These are phyloP conservation scores for Leucania comma DNA, from an alignment of 2,888 invertebrate species.

Conservation along the genomic window DNA sequence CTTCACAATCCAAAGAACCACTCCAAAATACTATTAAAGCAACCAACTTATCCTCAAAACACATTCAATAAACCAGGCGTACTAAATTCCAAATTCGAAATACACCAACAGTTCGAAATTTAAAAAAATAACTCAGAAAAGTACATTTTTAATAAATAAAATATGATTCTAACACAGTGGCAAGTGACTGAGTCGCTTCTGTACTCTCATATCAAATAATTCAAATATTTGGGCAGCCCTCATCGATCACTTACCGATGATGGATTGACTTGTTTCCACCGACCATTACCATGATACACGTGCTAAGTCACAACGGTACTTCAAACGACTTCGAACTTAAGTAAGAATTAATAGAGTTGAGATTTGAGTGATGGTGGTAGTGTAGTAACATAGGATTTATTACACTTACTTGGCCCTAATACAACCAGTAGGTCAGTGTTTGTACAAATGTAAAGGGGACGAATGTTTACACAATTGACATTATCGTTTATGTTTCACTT, in stretches of 20 bases:
- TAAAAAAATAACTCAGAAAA: slow-evolving; percentile 41
- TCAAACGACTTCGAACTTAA: slow-evolving; percentile 48
- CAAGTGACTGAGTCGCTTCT: slow-evolving; percentile 72
- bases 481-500: slow-evolving; percentile 88
- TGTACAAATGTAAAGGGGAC: slow-evolving; percentile 83
- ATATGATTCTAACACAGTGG: slow-evolving; percentile 68
- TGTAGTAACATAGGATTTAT: slow-evolving; percentile 65
- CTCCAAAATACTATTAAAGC: background rate
- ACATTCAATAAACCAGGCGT: slow-evolving; percentile 9
- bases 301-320: slow-evolving; percentile 41
- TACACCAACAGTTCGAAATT: slow-evolving; percentile 2
- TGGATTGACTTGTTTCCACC: slow-evolving; percentile 82
- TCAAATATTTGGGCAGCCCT: slow-evolving; percentile 88
- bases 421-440: slow-evolving; percentile 82
- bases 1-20: background rate
- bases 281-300: slow-evolving; percentile 52
- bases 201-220: slow-evolving; percentile 83
- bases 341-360: background rate
- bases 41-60: slow-evolving; percentile 3
- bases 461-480: slow-evolving; percentile 84
- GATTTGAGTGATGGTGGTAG: slow-evolving; percentile 21
- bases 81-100: slow-evolving; percentile 1
- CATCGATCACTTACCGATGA: slow-evolving; percentile 89
- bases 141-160: slow-evolving; percentile 59
- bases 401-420: slow-evolving; percentile 76